Conservation (phyloP, 2,113 vertebrate genomes). For the Dolichotis patagonum region DNA sequence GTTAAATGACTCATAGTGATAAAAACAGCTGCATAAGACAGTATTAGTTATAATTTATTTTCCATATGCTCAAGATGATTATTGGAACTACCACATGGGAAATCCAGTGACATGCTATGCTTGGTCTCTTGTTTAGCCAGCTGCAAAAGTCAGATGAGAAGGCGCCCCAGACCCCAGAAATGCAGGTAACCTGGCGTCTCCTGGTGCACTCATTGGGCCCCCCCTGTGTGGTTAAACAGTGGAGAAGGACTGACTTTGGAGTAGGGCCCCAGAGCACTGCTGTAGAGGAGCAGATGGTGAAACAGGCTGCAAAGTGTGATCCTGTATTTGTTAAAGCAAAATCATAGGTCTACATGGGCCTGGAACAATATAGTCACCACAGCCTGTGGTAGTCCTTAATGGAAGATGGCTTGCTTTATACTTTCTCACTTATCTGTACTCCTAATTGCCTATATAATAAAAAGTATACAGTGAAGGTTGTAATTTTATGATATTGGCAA, state of each 20-base stretch:
- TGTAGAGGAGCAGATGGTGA: neutral
- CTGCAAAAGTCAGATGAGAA: neutral
- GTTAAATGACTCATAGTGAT: neutral
- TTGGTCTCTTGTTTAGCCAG: neutral
- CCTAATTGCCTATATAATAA: neutral
- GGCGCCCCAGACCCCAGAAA: neutral
- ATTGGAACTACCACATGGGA: neutral
- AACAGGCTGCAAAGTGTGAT: neutral
- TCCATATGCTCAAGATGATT: neutral
- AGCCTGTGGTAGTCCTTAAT: neutral
- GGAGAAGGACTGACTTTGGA: neutral
- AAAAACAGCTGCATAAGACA: neutral
- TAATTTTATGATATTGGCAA: neutral
- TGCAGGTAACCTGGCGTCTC: neutral
- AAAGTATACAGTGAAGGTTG: neutral
- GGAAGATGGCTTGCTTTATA: neutral
- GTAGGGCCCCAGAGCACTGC: neutral
- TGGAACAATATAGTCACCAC: neutral
- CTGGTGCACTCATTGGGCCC: fast-evolving
- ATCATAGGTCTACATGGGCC: neutral
- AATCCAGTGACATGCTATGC: neutral
- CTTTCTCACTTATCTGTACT: neutral
- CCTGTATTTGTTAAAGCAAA: neutral
- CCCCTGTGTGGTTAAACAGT: neutral
- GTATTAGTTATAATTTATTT: neutral